A percentile compares a stretch with the other conserved stretches of the same genome.
Evolutionary conservation across 2,113 vertebrate species (phyloP).

Genomic region (Microcebus tavaratra): DNA sequence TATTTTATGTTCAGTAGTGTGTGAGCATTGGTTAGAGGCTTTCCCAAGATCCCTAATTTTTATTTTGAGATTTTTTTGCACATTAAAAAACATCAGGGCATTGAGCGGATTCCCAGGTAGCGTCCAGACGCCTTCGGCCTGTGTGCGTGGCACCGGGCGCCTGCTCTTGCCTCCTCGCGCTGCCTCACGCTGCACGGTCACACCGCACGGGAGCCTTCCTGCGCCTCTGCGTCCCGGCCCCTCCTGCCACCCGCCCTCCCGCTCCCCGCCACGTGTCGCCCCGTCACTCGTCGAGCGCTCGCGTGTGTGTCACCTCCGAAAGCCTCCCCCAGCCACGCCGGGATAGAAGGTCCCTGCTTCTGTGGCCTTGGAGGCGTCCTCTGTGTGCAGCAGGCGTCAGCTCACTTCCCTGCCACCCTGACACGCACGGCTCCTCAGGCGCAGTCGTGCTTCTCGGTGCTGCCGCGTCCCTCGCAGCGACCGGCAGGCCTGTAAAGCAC

Average conservation of each 20-base stretch:
- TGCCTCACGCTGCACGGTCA: rapidly evolving
- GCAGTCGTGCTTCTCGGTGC: neutral
- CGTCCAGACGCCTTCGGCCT: rapidly evolving
- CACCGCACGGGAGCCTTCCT: neutral
- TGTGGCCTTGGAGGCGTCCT: neutral
- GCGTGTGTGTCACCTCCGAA: neutral
- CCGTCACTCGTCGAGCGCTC: neutral
- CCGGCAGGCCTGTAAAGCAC: neutral
- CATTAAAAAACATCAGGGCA: neutral
- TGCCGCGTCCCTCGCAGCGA: neutral
- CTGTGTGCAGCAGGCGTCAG: neutral
- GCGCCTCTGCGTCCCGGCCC: neutral
- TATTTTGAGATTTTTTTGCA: neutral
- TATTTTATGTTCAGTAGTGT: too few species aligned
- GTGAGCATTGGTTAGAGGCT: too few species aligned
- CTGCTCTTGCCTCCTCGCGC: rapidly evolving
- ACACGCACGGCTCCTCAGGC: neutral
- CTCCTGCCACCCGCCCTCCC: neutral
- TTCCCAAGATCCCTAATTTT: neutral
- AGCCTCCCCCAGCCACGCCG: neutral
- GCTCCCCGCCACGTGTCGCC: neutral
- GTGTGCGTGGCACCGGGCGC: rapidly evolving
- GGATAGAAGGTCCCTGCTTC: neutral
- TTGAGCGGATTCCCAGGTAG: neutral
- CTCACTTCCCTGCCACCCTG: neutral